Evolutionary conservation across 2,888 invertebrate genomes (phyloP).

Genomic region (Eremobia ochroleuca): DNA sequence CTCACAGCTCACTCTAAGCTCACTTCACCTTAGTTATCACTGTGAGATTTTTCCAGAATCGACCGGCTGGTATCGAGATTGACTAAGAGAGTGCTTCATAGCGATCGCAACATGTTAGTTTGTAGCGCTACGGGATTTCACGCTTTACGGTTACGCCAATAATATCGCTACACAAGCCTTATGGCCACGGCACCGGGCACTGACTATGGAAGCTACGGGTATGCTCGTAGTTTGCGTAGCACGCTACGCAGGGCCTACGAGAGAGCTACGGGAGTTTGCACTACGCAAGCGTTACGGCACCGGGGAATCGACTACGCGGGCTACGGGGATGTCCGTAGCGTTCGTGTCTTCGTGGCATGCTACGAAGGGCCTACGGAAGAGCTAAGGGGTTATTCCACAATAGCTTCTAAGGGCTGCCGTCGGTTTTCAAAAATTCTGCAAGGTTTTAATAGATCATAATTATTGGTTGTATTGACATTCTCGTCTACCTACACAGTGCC

Average conservation of each 20-base stretch:
- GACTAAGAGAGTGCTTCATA: neutral
- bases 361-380: neutral
- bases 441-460: conserved; percentile 45
- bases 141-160: neutral
- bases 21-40: too few relatives aligned
- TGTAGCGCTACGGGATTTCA: neutral
- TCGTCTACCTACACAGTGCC: neutral
- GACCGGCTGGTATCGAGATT: too few relatives aligned
- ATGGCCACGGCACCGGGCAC: too few relatives aligned
- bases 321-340: neutral
- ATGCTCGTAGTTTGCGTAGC: neutral
- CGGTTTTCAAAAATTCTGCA: neutral
- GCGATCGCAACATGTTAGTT: neutral
- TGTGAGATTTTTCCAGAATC: too few relatives aligned
- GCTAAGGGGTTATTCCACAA: neutral
- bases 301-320: neutral
- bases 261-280: neutral
- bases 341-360: conserved; percentile 5
- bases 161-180: too few relatives aligned
- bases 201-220: too few relatives aligned
- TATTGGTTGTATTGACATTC: neutral
- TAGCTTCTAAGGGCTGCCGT: neutral
- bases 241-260: neutral
- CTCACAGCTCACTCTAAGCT: too few relatives aligned
- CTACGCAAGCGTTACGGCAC: neutral